Evolutionary conservation across 2,113 vertebrate genomes (phyloP), one percentile per base, ranked within the genome.

Genomic region (Calidris pugnax): DNA sequence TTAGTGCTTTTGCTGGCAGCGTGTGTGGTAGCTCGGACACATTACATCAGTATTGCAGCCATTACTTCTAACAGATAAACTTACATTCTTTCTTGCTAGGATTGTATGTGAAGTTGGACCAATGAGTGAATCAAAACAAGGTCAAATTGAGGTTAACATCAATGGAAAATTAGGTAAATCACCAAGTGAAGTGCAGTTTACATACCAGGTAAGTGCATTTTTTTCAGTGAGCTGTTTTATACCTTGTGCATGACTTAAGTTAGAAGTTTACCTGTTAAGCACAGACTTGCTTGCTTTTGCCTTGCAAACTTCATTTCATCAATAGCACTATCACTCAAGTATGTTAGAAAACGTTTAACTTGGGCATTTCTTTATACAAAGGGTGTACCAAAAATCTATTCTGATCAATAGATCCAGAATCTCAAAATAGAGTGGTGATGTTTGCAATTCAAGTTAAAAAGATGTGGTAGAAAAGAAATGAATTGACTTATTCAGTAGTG

Each of bases 51-150:
- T 64, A 55, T 43, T 80, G 66, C 89, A 91, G 93, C 87, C 95
- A 67, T 68, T 83, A 13, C 18, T 74, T 85, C 69, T 39, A 39
- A 53, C 19, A 85, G 51, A 77, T 76, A 83, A 82, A 67, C 41
- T 92, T 95, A 27, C n/a, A 66, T 95, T 93, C 69, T 93, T 80
- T 96, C 85, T 72, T 23, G n/a, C 33, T 93, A 98, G 98, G 95
- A 98, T 98, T 47, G 98, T 98, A 41, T 98, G 98, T 72, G 43
- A 96, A 28, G 85, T 98, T 5, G 96, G 96, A 85, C 85, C 83
- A 4, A 84, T 97, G 10, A 14, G 60, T 66, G 66, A 17, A 13
- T 10, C 57, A 56, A 53, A 47, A 55, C 63, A 97, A 1, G 98
- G 98, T 62, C 91, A 95, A 6, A 85, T 98, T 30, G 85, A 97